Evolutionary conservation across 2,888 invertebrate species (phyloP), one percentile per base, ranked within the genome.

Genomic region (Flexamia atlantica): DNA sequence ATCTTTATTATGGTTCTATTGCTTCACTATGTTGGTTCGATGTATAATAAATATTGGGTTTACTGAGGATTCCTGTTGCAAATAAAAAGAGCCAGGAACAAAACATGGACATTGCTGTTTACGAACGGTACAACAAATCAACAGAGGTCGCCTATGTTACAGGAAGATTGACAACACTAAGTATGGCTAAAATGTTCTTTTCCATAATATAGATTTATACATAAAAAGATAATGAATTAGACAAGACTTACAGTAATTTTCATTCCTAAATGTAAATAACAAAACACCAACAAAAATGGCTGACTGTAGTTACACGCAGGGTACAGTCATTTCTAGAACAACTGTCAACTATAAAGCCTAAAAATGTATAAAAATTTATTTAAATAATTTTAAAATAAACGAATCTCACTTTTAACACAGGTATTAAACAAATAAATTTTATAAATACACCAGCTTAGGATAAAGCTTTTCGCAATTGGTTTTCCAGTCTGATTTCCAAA

Each of bases 121-220:
- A 72, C 72, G 42, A 40, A 57, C 57, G 23, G 57, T 76, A 81
- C 81, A 81, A 81, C 83, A 83, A 83, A 83, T 79, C 25, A 72
- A 53, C 57, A 25, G 30, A 40, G 83, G 83, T 74, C 70, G 76
- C 74, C 83, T 83, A 83, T 83, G 57, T 40, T 83, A 83, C 83
- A 83, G 76, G 76, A 83, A 79, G 83, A 83, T 57, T 42, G 83
- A 83, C 83, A 83, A 83, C 83, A 83, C 83, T 83, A 76, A 83
- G 57, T 76, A 76, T 76, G 64, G 76, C 76, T 76, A 83, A 57
- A 83, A 76, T 83, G 83, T 40, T 83, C 40, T 76, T 83, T 82
- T 83, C 76, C 46, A 83, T 74, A 57, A 76, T 76, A 64, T 46
- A 83, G 76, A 64, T 83, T 83, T 83, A 76, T 79, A 83, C 79